phyloP scores from a whole-genome alignment of 2,797 vertebrate species.

The Typhlichthys subterraneus region DNA sequence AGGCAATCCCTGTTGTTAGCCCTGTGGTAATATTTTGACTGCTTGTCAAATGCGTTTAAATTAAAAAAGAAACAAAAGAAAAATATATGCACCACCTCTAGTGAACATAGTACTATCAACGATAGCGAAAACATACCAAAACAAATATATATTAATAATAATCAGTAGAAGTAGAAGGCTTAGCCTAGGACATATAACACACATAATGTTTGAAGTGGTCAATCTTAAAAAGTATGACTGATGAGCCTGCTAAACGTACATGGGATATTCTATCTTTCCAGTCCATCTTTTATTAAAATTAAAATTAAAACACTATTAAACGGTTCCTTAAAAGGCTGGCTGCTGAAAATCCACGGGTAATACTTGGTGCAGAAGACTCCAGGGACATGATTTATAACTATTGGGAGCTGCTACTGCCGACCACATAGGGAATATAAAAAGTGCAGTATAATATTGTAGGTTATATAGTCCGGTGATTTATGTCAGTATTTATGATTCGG shows the following conservation, averaged over 20 bases:
- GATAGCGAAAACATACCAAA: background rate
- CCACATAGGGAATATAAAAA: constrained; percentile 77
- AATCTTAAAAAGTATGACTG: constrained; percentile 45
- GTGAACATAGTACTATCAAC: background rate
- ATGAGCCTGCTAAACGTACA: constrained; percentile 41
- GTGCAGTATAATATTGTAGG: constrained; percentile 71
- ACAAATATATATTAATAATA: background rate
- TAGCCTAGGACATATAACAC: no score
- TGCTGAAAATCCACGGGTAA: constrained; percentile 82
- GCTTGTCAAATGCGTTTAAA: constrained; percentile 27
- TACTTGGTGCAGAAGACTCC: constrained; percentile 63
- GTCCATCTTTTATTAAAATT: constrained; percentile 59
- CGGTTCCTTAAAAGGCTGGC: constrained; percentile 50
- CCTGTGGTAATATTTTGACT: constrained; percentile 47
- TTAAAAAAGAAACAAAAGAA: constrained; percentile 29
- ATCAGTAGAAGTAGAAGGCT: constrained; percentile 3
- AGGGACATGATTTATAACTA: constrained; percentile 80
- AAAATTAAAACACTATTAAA: constrained; percentile 62
- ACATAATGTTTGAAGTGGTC: constrained; percentile 32
- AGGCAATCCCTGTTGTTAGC: constrained; percentile 25
- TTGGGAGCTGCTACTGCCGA: constrained; percentile 69
- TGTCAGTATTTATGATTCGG: constrained; percentile 76
- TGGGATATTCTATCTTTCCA: constrained; percentile 18
- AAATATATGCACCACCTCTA: background rate
- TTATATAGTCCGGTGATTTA: constrained; percentile 76